Evolutionary conservation across 1,140 invertebrate genomes (phyloP).

Genomic region (Drosophila mauritiana): DNA sequence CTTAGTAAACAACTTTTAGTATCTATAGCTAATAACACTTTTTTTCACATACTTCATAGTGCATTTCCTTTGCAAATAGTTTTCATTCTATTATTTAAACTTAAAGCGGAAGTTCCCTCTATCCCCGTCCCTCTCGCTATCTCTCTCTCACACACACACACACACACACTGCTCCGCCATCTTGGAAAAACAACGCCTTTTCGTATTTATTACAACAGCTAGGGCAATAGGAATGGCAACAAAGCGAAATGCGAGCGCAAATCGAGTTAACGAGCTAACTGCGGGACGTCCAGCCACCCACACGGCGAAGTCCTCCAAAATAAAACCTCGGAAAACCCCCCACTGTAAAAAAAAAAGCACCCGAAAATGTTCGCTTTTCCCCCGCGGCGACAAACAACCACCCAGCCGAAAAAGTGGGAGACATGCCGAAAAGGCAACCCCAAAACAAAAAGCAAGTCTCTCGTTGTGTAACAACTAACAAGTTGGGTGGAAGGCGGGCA

Average conservation of each 20-base stretch:
- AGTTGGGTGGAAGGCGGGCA: constrained; percentile 34
- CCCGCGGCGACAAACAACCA: constrained; percentile 30
- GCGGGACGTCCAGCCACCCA: constrained; percentile 50
- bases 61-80: neutral
- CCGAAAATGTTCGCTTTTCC: constrained; percentile 23
- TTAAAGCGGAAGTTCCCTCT: constrained; percentile 8
- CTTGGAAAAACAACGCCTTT: constrained; percentile 73
- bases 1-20: too few species aligned
- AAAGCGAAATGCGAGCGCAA: constrained; percentile 50
- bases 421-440: constrained; percentile 58
- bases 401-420: constrained; percentile 27
- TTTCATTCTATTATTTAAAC: neutral
- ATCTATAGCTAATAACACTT: neutral
- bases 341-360: neutral
- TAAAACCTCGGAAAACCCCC: neutral
- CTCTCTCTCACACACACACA: neutral
- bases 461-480: constrained; percentile 76
- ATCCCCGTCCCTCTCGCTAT: neutral
- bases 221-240: constrained; percentile 18
- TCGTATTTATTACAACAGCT: constrained; percentile 73
- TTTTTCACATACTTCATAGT: too few species aligned
- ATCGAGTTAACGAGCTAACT: constrained; percentile 82
- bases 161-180: constrained; percentile 51
- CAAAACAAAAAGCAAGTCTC: constrained; percentile 48
- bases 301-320: constrained; percentile 8